Evolutionary conservation across 2,797 vertebrate genomes (phyloP).

Genomic region (Geotrypetes seraphini): DNA sequence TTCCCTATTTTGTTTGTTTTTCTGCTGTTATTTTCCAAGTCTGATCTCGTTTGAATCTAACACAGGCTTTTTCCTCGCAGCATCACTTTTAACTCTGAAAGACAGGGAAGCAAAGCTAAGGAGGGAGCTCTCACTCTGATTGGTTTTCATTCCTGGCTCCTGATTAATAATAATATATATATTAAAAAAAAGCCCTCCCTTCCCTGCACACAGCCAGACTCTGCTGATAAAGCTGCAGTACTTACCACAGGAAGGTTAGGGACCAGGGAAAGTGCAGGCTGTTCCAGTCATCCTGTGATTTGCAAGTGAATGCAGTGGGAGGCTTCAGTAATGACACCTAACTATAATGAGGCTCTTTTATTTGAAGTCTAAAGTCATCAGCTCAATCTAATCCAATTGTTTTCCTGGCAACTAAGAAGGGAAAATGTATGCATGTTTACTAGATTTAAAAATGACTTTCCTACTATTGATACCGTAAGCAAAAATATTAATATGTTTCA

Average conservation of each 20-base stretch:
- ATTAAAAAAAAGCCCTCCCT: constrained; percentile 19
- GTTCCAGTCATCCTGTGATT: constrained; percentile 44
- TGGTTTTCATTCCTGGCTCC: constrained; percentile 77
- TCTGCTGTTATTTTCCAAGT: constrained; percentile 35
- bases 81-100: constrained; percentile 76
- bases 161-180: constrained; percentile 28
- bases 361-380: constrained; percentile 43
- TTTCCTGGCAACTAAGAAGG: too few relatives aligned
- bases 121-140: constrained; percentile 64
- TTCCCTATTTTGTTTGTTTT: constrained; percentile 30
- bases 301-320: constrained; percentile 66
- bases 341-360: constrained; percentile 45
- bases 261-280: constrained; percentile 33
- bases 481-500: not conserved
- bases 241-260: constrained; percentile 46
- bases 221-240: constrained; percentile 39
- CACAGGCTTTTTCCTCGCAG: constrained; percentile 55
- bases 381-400: constrained; percentile 21
- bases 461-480: not conserved
- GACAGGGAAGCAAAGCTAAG: constrained; percentile 53
- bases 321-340: constrained; percentile 33
- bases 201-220: constrained; percentile 25
- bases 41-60: constrained; percentile 52
- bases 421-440: not conserved
- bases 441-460: too few relatives aligned